Evolutionary conservation across 2,888 invertebrate genomes (phyloP).

Genomic region (Taphrorychus bicolor): DNA sequence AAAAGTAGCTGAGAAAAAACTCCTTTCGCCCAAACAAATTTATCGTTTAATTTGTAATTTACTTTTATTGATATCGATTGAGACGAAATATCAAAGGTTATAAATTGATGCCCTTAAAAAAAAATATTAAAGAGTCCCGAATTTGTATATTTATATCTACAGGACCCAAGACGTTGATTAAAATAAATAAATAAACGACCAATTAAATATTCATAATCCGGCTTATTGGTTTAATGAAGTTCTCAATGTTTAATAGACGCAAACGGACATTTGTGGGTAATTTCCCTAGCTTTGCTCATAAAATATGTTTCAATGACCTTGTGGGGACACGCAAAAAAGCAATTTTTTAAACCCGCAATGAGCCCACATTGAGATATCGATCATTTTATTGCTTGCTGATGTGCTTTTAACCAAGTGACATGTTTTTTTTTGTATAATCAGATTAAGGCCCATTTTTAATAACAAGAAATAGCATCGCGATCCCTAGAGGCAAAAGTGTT

Average conservation of each 20-base stretch:
- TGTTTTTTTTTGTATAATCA: not conserved
- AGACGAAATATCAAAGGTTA: too few species aligned
- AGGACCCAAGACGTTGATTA: not conserved
- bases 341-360: conserved; percentile 19
- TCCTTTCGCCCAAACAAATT: too few species aligned
- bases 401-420: not conserved
- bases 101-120: too few species aligned
- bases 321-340: conserved; percentile 23
- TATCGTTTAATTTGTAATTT: too few species aligned
- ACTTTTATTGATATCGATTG: too few species aligned
- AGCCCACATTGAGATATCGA: not conserved
- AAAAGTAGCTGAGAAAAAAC: too few species aligned
- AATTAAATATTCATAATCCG: not conserved
- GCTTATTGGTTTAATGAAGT: conserved; percentile 12
- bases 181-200: not conserved
- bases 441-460: not conserved
- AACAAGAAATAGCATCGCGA: too few species aligned
- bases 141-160: not conserved
- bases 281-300: conserved; percentile 12
- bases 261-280: conserved; percentile 23
- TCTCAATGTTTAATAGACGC: conserved; percentile 21
- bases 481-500: too few species aligned
- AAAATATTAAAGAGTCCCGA: not conserved
- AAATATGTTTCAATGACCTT: conserved; percentile 16
- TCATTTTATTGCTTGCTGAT: not conserved